Conservation (phyloP, 2,888 invertebrate genomes). For the Alitta virens region DNA sequence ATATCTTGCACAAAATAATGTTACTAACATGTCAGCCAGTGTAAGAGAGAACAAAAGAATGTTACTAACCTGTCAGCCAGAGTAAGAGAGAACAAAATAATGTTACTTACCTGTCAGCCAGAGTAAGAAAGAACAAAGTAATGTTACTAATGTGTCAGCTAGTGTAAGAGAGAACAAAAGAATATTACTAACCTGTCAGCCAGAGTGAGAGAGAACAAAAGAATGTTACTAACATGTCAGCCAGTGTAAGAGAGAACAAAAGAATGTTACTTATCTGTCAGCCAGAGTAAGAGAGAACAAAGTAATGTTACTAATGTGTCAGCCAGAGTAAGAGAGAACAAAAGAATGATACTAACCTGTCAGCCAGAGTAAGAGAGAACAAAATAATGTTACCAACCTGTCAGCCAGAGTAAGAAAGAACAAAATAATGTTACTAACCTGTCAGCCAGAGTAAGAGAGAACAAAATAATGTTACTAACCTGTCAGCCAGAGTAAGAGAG, state of each 20-base stretch:
- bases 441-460: constrained; percentile 41
- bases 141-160: constrained; percentile 40
- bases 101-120: constrained; percentile 38
- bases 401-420: constrained; percentile 38
- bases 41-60: too few relatives aligned
- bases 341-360: constrained; percentile 42
- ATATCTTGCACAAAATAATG: too few relatives aligned
- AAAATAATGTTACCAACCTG: constrained; percentile 41
- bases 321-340: constrained; percentile 40
- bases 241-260: constrained; percentile 38
- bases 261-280: constrained; percentile 39
- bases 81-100: constrained; percentile 9
- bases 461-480: constrained; percentile 42
- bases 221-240: constrained; percentile 46
- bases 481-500: constrained; percentile 40
- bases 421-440: constrained; percentile 39
- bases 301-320: constrained; percentile 43
- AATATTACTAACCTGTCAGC: constrained; percentile 44
- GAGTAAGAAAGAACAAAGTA: constrained; percentile 39
- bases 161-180: constrained; percentile 41
- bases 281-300: constrained; percentile 42
- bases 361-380: constrained; percentile 41
- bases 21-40: too few relatives aligned
- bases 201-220: constrained; percentile 40
- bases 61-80: too few relatives aligned